Base-by-base conservation (phyloP, 1,140 invertebrate species). In the Temnothorax curvispinosus region DNA sequence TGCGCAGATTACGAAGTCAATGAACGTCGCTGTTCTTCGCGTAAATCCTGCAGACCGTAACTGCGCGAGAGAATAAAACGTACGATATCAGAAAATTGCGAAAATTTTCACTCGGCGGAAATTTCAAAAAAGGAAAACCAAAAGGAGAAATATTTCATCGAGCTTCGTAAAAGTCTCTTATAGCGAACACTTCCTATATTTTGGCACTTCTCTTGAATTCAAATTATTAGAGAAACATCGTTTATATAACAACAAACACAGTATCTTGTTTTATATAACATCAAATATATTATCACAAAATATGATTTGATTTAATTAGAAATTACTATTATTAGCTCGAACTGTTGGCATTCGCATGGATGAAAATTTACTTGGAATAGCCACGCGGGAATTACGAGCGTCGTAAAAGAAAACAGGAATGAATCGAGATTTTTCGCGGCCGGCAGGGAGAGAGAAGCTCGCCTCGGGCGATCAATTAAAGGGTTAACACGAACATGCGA, bases 401-500 rank as follows among this genome's bases (percentile, higher is more conserved):
- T 71, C 84, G 58, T 80, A 69, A 86, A 86, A 74, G 77, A 69
- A 88, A 86, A 88, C 81, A 86, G 65, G 65, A 89, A 71, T 86
- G 54, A 80, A 88, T 88, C 80, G 47, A 75, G 52, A 47, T 65
- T 74, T 74, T 88, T 67, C 87, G 32, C 41, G 35, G 13, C 41
- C 8, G 2, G n/a, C n/a, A 35, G 47, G 11, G 11, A 60, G 38
- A 67, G 32, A 44, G 38, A 41, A 62, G 62, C 50, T 65, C 84
- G 85, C 80, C 77, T 75, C 71, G 56, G 64, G n/a, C 75, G 85
- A 89, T 90, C 85, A 87, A 90, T 89, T 27, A 80, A 87, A 90
- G 77, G 71, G 65, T 67, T 75, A 86, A 78, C 56, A 62, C 84
- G 76, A 69, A 88, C 76, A 87, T 67, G 85, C 84, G 88, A 60